Evolutionary conservation across 2,113 vertebrate species (phyloP).

Genomic region (Theristicus caerulescens): DNA sequence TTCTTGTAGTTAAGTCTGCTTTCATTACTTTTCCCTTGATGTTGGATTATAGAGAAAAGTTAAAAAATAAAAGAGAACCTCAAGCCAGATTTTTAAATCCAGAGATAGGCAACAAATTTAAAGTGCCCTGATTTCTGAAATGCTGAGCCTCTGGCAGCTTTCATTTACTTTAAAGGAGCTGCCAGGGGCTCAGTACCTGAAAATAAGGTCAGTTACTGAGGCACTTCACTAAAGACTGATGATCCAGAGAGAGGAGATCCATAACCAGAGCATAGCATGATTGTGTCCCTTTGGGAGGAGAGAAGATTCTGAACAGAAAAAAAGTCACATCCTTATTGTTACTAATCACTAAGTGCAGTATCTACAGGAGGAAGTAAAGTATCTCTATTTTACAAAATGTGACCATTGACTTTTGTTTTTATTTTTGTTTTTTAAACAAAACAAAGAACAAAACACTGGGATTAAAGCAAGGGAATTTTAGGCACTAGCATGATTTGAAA

Average conservation of each 20-base stretch:
- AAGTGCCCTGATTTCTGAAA: conserved; percentile 25
- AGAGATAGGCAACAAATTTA: background rate
- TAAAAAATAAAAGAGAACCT: conserved; percentile 17
- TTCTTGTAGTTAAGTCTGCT: background rate
- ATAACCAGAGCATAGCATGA: background rate
- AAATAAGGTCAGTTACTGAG: conserved; percentile 18
- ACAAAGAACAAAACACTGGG: background rate
- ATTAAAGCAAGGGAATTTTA: background rate
- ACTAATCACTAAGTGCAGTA: background rate
- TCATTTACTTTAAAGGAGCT: background rate
- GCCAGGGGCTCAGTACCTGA: background rate
- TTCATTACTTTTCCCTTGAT: conserved; percentile 26
- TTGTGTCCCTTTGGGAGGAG: background rate
- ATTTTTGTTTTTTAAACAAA: background rate
- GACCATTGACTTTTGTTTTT: background rate
- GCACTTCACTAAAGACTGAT: background rate
- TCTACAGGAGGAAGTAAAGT: background rate
- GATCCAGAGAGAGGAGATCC: background rate
- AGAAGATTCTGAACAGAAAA: background rate
- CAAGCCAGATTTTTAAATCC: conserved; percentile 19
- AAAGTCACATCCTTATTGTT: background rate
- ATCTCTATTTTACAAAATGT: background rate
- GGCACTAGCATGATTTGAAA: background rate
- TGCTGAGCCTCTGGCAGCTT: background rate
- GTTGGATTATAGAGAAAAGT: conserved; percentile 4